Evolutionary conservation across 1,140 invertebrate genomes (phyloP).

Genomic region (Dryas iulia): DNA sequence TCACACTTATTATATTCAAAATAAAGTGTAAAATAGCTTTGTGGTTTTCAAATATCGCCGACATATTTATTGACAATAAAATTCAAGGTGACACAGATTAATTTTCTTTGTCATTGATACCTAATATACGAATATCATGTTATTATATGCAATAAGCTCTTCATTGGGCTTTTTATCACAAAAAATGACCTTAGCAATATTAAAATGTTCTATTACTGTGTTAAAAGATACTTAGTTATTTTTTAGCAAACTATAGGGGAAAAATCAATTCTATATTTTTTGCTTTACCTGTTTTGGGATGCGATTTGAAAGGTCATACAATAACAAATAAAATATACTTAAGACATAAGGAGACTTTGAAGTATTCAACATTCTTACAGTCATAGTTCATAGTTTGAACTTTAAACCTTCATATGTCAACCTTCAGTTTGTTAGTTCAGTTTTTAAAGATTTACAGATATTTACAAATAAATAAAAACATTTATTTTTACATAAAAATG

Average conservation of each 20-base stretch:
- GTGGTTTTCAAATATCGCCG: background rate
- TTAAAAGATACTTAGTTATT: background rate
- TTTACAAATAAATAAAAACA: no score
- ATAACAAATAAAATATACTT: no score
- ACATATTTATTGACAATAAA: conserved; percentile 5
- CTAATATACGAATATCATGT: background rate
- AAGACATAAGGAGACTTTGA: no score
- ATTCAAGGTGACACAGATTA: conserved; percentile 1
- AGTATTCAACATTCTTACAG: no score
- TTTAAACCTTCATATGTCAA: background rate
- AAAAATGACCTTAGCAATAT: background rate
- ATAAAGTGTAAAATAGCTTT: background rate
- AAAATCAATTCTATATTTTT: background rate
- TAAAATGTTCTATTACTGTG: background rate
- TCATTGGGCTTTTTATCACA: background rate
- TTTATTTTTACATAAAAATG: no score
- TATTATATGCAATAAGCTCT: background rate
- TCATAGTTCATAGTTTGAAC: background rate
- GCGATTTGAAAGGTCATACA: no score
- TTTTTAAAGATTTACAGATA: no score
- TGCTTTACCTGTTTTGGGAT: no score
- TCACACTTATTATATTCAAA: background rate
- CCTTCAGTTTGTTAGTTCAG: no score
- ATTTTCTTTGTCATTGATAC: conserved; percentile 2
- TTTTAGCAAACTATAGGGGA: background rate